A percentile compares a stretch with the other conserved stretches of the same genome.
phyloP scores from a whole-genome alignment of 2,797 vertebrate genomes.

The Periparus ater region DNA sequence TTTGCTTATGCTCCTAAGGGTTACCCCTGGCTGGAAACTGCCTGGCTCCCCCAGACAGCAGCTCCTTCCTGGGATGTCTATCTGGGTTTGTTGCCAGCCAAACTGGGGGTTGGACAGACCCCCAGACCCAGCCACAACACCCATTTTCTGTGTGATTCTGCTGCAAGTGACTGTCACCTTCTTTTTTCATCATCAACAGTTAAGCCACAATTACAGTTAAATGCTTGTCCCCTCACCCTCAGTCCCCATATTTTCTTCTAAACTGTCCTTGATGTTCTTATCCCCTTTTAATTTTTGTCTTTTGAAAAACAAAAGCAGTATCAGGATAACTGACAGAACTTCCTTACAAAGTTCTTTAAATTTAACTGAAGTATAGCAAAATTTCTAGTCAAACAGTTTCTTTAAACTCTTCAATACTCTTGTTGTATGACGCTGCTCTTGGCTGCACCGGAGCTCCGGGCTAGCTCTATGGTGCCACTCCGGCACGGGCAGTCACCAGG shows the following conservation, averaged over 20 bases:
- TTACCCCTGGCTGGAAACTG: no score
- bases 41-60: no score
- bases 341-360: not conserved
- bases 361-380: not conserved
- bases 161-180: not conserved
- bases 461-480: no score
- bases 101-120: no score
- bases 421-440: no score
- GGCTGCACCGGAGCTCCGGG: no score
- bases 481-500: no score
- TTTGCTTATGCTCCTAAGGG: no score
- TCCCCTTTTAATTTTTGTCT: not conserved
- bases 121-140: no score
- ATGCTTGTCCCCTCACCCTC: not conserved
- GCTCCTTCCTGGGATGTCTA: no score
- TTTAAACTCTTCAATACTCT: not conserved
- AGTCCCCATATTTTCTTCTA: not conserved
- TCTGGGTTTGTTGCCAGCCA: no score
- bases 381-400: not conserved
- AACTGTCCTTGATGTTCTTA: not conserved
- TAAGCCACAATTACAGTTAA: not conserved
- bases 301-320: not conserved
- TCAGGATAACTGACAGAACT: not conserved
- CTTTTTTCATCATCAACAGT: not conserved
- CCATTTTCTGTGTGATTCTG: not conserved